Evolutionary conservation across 2,888 invertebrate genomes (phyloP).

Genomic region (Hirtodrosophila trivittata): DNA sequence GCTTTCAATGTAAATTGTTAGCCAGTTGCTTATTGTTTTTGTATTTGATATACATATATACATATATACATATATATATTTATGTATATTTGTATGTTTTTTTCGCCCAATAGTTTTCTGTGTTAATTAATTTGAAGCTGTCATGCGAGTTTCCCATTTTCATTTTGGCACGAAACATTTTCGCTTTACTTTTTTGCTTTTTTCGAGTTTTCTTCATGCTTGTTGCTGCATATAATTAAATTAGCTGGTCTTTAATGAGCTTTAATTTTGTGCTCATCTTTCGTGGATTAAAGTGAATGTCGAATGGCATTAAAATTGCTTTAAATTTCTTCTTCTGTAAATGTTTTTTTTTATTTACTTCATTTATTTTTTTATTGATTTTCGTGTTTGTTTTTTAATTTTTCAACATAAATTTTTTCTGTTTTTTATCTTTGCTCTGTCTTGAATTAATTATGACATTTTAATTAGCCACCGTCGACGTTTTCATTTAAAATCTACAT

Average conservation of each 20-base stretch:
- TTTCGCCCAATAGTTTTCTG: slow-evolving; percentile 74
- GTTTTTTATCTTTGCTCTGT: not conserved
- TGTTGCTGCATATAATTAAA: slow-evolving; percentile 59
- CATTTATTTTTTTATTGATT: slow-evolving; percentile 21
- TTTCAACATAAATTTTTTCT: not conserved
- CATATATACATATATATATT: not conserved
- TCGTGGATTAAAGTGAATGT: not conserved
- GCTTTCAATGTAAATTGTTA: slow-evolving; percentile 70
- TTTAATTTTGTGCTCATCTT: slow-evolving; percentile 18
- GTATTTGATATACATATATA: no score
- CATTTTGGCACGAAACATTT: slow-evolving; percentile 64
- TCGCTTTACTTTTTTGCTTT: slow-evolving; percentile 17
- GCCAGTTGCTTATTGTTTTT: slow-evolving; percentile 49
- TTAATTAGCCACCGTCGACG: slow-evolving; percentile 42
- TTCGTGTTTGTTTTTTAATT: slow-evolving; percentile 10
- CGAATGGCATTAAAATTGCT: slow-evolving; percentile 24
- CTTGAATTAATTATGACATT: slow-evolving; percentile 42
- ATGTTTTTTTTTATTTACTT: not conserved
- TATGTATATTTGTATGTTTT: slow-evolving; percentile 6
- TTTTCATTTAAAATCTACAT: slow-evolving; percentile 12
- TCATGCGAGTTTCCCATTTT: slow-evolving; percentile 66
- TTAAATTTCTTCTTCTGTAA: not conserved
- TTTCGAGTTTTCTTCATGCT: slow-evolving; percentile 9
- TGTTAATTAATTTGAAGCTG: slow-evolving; percentile 77
- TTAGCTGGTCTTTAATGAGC: slow-evolving; percentile 48